Evolutionary conservation across 2,888 invertebrate genomes (phyloP), one percentile per base, ranked within the genome.

Genomic region (Harmothoe impar): DNA sequence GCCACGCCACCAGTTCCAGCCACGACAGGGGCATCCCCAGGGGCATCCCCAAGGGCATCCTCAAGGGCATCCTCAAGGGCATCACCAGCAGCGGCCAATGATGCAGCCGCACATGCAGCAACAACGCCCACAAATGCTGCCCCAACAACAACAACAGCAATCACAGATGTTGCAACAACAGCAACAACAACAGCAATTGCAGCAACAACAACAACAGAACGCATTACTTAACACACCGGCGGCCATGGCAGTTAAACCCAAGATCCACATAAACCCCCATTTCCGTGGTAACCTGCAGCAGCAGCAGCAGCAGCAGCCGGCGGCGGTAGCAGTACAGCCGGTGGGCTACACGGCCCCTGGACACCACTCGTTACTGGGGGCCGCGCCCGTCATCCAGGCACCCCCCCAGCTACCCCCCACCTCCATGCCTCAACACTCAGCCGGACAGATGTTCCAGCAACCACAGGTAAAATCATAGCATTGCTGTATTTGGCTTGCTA

Each of bases 231-330:
- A 20, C 20, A 62, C 23, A 15, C 43, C 77, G 7, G n/a, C 77
- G 7, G 5, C 77, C 25, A 25, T 31, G 31, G 5, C 25, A 77
- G 31, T 25, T 15, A 77, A 77, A 17, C 33, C 81, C 7, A 81
- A 81, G 43, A 81, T 81, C 15, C 81, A 81, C 81, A 43, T 81
- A 20, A 81, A 81, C 81, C 81, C 81, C 20, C 81, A 81, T 35
- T 81, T 81, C 43, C 33, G 81, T 33, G 81, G 81, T 1, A 81
- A 62, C 62, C 62, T 62, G 20, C n/a, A 20, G 3, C 20, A 20
- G 62, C 54, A 52, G 54, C 17, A n/a, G 12, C 54, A 52, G 54
- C 54, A n/a, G n/a, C n/a, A n/a, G n/a, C n/a, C n/a, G n/a, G n/a
- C n/a, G n/a, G n/a, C n/a, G n/a, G n/a, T n/a, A 15, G n/a, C 62